Evolutionary conservation across 2,113 vertebrate species (phyloP).

Genomic region (Mesembrinibis cayennensis): DNA sequence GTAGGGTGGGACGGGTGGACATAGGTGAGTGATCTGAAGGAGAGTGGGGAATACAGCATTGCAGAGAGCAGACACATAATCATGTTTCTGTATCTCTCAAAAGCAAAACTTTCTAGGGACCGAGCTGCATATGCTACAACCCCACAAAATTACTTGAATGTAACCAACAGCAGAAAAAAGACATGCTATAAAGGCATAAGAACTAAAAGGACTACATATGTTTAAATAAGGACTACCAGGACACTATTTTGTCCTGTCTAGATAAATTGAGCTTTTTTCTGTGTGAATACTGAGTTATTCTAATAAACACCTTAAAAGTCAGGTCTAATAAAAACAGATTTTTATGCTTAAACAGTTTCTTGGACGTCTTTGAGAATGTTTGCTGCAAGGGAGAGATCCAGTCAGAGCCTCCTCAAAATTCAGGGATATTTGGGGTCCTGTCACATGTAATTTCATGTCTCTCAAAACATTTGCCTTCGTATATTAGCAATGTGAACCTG

Average conservation of each 20-base stretch:
- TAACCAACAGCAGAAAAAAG: neutral
- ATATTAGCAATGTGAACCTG: neutral
- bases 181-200: neutral
- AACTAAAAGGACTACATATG: neutral
- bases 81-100: neutral
- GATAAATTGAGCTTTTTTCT: neutral
- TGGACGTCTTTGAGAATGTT: neutral
- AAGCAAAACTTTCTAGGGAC: neutral
- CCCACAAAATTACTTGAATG: neutral
- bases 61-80: neutral
- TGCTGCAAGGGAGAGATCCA: neutral
- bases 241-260: neutral
- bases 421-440: neutral
- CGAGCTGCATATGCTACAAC: neutral
- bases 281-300: accelerated
- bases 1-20: neutral
- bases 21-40: neutral
- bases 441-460: neutral
- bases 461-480: neutral
- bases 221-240: neutral
- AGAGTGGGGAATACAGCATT: neutral
- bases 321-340: neutral
- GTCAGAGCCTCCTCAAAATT: neutral
- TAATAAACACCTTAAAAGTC: neutral
- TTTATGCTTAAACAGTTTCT: neutral